These are phyloP conservation scores for Antrozous pallidus DNA, from an alignment of 2,797 vertebrate genomes.

Conservation along the genomic window DNA sequence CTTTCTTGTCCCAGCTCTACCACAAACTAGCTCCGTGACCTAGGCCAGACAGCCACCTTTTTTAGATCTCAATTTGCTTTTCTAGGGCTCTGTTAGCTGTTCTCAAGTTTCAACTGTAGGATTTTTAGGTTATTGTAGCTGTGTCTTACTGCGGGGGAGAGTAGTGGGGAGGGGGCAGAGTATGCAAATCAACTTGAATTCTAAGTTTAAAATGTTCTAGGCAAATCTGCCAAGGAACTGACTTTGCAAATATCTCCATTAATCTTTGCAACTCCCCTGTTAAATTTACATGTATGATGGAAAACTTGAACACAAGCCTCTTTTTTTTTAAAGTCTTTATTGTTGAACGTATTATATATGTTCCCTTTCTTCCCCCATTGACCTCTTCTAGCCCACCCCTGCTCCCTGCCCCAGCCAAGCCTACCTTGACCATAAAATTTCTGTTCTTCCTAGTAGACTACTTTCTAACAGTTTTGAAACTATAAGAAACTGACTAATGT, in stretches of 20 bases:
- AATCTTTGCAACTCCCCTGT: not conserved
- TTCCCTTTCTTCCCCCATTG: too few relatives aligned
- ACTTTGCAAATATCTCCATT: not conserved
- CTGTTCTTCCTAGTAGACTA: not conserved
- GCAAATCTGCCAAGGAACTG: not conserved
- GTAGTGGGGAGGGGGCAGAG: accelerated
- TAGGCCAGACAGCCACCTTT: not conserved
- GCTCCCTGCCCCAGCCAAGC: too few relatives aligned
- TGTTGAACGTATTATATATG: too few relatives aligned
- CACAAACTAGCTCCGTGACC: not conserved
- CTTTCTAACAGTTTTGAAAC: slow-evolving; percentile 31
- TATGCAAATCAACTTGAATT: not conserved
- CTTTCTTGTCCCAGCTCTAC: not conserved
- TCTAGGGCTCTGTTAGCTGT: not conserved
- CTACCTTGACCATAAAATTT: not conserved
- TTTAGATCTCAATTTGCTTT: slow-evolving; percentile 5
- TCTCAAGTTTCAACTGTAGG: not conserved
- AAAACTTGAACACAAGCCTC: not conserved
- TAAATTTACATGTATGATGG: not conserved
- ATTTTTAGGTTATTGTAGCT: not conserved
- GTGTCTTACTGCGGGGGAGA: not conserved
- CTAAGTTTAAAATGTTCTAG: slow-evolving; percentile 13
- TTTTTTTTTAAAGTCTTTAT: too few relatives aligned
- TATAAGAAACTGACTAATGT: not conserved
- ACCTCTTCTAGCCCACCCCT: too few relatives aligned